Evolutionary conservation across 1,140 invertebrate species (phyloP).

Genomic region (Zophobas atratus): DNA sequence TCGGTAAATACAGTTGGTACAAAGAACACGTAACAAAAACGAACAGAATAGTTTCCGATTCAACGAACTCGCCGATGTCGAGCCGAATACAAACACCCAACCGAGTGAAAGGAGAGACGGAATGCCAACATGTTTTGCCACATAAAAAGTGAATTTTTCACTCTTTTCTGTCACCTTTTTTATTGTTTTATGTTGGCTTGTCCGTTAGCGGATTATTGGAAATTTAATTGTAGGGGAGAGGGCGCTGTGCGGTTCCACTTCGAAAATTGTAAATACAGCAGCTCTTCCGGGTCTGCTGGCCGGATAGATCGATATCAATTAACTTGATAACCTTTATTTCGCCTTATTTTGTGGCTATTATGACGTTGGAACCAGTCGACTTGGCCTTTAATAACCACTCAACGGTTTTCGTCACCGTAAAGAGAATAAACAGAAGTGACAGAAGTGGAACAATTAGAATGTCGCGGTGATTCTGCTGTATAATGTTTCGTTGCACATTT

Average conservation of each 20-base stretch:
- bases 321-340: conserved; percentile 29
- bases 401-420: background rate
- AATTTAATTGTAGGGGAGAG: conserved; percentile 10
- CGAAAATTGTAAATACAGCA: background rate
- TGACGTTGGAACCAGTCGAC: background rate
- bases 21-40: conserved; percentile 36
- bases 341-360: conserved; percentile 11
- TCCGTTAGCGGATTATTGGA: background rate
- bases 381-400: background rate
- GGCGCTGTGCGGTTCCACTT: background rate
- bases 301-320: conserved; percentile 19
- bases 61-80: conserved; percentile 44
- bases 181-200: conserved; percentile 1
- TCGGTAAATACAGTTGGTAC: conserved; percentile 38
- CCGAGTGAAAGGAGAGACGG: conserved; percentile 48
- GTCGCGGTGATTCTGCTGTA: background rate
- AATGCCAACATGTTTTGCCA: conserved; percentile 47
- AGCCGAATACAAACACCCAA: conserved; percentile 48
- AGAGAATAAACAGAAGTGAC: background rate
- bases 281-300: conserved; percentile 3
- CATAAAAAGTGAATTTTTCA: conserved; percentile 44
- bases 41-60: conserved; percentile 52
- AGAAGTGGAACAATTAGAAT: background rate
- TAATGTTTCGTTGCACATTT: background rate
- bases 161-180: conserved; percentile 44